Evolutionary conservation across 2,797 vertebrate genomes (phyloP).

Genomic region (Lycodopsis pacificus): DNA sequence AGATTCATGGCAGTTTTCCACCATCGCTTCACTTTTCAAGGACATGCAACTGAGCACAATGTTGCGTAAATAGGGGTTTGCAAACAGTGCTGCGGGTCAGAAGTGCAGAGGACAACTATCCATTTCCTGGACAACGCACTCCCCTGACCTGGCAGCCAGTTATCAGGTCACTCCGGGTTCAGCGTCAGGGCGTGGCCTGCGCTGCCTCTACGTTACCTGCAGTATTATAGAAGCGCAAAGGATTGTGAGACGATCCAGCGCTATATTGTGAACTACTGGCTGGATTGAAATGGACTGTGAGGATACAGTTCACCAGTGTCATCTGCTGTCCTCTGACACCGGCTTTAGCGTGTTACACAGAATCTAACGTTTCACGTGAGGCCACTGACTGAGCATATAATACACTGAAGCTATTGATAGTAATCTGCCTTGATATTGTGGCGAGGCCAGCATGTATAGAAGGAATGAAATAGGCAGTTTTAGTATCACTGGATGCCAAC

Average conservation of each 20-base stretch:
- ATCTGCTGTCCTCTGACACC: constrained; percentile 32
- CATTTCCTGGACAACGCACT: constrained; percentile 62
- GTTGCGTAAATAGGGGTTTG: constrained; percentile 64
- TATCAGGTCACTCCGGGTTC: constrained; percentile 75
- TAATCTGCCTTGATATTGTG: constrained; percentile 56
- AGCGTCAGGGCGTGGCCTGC: constrained; percentile 48
- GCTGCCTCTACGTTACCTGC: constrained; percentile 36
- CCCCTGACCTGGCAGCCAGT: constrained; percentile 56
- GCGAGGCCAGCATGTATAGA: constrained; percentile 54
- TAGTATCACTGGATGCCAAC: constrained; percentile 61
- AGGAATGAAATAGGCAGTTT: constrained; percentile 70
- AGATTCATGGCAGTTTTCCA: constrained; percentile 39
- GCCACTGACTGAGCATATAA: constrained; percentile 11
- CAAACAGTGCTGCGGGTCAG: constrained; percentile 62
- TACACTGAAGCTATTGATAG: constrained; percentile 54
- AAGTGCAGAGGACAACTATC: constrained; percentile 66
- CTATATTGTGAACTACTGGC: not conserved
- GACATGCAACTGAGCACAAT: constrained; percentile 39
- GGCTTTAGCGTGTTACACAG: constrained; percentile 32
- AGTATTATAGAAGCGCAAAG: constrained; percentile 31
- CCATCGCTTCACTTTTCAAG: constrained; percentile 49
- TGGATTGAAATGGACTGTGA: constrained; percentile 3
- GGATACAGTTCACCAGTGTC: constrained; percentile 4
- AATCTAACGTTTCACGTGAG: constrained; percentile 52
- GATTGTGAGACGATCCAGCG: constrained; percentile 41